phyloP scores from a whole-genome alignment of 2,113 vertebrate genomes.

The Salminus brasiliensis region DNA sequence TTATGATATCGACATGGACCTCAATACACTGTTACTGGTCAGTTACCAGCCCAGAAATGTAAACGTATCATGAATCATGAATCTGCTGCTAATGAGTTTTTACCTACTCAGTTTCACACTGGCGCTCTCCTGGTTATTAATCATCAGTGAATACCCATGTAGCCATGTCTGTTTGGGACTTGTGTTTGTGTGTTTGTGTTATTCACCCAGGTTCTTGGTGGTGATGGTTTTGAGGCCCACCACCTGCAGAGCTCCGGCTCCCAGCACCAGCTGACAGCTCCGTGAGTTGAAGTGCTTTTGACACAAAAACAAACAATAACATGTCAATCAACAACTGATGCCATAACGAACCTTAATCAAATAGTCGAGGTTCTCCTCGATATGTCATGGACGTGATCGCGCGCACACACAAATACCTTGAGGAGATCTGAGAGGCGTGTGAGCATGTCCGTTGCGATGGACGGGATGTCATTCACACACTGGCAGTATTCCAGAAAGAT shows the following conservation, averaged over 20 bases:
- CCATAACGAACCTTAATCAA: too few species aligned
- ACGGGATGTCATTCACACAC: constrained; percentile 97
- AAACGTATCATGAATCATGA: too few species aligned
- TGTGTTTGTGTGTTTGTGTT: constrained; percentile 7
- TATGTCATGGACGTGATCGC: not conserved
- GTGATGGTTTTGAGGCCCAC: constrained; percentile 99
- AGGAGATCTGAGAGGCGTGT: constrained; percentile 93
- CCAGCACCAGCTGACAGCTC: constrained; percentile 96
- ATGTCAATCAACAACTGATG: constrained; percentile 9
- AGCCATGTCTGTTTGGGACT: too few species aligned
- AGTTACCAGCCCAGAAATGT: too few species aligned
- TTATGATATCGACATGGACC: too few species aligned
- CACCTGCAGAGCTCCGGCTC: constrained; percentile 94
- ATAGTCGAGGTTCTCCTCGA: too few species aligned
- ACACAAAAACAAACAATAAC: constrained; percentile 25
- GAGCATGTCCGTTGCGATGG: constrained; percentile 94
- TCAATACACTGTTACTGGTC: too few species aligned
- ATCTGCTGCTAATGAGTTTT: too few species aligned
- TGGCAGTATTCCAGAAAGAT: constrained; percentile 99
- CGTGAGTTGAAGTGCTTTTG: constrained; percentile 98
- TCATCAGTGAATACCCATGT: too few species aligned
- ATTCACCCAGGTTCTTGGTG: constrained; percentile 94
- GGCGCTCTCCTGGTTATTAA: too few species aligned
- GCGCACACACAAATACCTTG: constrained; percentile 77
- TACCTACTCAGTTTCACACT: too few species aligned